A percentile compares a stretch with the other conserved stretches of the same genome.
These are phyloP conservation scores for Rhaphigaster nebulosa DNA, from an alignment of 2,888 invertebrate species.

Conservation along the genomic window DNA sequence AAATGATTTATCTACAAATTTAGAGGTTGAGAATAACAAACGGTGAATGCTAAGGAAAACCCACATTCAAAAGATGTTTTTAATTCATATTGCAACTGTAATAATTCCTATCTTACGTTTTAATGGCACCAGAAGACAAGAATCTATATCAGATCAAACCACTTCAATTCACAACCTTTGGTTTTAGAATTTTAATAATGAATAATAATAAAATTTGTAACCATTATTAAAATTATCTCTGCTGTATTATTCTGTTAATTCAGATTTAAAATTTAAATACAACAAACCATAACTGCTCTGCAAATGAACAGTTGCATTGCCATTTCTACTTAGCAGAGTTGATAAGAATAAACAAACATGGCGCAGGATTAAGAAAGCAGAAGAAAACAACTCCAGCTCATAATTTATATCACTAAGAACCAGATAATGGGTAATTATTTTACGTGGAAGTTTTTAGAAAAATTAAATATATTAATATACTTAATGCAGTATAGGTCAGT, in stretches of 20 bases:
- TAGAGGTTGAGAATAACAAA: no score
- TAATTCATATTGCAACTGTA: background rate
- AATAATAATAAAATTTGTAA: background rate
- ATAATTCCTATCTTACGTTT: background rate
- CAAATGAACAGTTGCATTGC: background rate
- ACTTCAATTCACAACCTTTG: background rate
- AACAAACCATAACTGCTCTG: background rate
- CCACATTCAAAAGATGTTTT: no score
- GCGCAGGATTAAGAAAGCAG: background rate
- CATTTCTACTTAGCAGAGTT: background rate
- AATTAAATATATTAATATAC: background rate
- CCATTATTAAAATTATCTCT: no score
- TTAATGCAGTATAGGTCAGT: no score
- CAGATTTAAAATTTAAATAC: background rate
- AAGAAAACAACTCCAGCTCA: background rate
- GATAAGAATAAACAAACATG: constrained; percentile 22
- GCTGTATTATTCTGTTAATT: background rate
- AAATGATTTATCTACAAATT: no score
- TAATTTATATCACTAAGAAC: background rate
- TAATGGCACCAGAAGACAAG: background rate
- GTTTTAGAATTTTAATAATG: background rate
- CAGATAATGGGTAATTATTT: background rate
- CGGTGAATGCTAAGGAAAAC: no score
- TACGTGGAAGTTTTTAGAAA: background rate
- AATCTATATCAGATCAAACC: background rate